These are phyloP conservation scores for Blastobasis adustella DNA, from an alignment of 2,888 invertebrate species.

Conservation along the genomic window DNA sequence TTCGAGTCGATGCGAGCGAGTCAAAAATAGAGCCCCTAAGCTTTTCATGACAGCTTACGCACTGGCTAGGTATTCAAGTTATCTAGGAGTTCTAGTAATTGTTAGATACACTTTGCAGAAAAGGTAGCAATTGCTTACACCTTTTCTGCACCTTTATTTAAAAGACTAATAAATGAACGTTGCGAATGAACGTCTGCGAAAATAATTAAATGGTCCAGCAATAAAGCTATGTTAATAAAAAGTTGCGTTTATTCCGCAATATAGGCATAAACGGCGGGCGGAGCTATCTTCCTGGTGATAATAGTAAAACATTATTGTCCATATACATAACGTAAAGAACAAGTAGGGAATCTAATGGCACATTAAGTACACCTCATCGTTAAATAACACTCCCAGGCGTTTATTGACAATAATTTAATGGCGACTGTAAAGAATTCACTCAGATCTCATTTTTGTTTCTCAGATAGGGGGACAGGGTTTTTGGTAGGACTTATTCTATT, in stretches of 20 bases:
- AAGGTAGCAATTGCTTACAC: no score
- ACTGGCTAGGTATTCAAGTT: no score
- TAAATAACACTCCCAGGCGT: slow-evolving; percentile 37
- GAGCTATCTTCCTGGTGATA: slow-evolving; percentile 40
- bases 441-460: neutral
- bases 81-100: no score
- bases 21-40: no score
- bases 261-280: slow-evolving; percentile 25
- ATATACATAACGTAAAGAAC: slow-evolving; percentile 33
- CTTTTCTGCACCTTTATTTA: no score
- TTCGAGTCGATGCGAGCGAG: no score
- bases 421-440: slow-evolving; percentile 20
- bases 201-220: neutral
- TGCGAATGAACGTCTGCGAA: neutral
- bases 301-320: slow-evolving; percentile 43
- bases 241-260: slow-evolving; percentile 25
- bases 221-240: slow-evolving; percentile 15
- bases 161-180: no score
- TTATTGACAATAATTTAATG: slow-evolving; percentile 34
- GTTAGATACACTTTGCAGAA: no score
- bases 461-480: no score
- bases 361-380: slow-evolving; percentile 50
- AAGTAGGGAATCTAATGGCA: slow-evolving; percentile 41
- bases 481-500: no score
- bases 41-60: no score